These are phyloP conservation scores for Ophion ellenae DNA, from an alignment of 2,888 invertebrate genomes.

Conservation along the genomic window DNA sequence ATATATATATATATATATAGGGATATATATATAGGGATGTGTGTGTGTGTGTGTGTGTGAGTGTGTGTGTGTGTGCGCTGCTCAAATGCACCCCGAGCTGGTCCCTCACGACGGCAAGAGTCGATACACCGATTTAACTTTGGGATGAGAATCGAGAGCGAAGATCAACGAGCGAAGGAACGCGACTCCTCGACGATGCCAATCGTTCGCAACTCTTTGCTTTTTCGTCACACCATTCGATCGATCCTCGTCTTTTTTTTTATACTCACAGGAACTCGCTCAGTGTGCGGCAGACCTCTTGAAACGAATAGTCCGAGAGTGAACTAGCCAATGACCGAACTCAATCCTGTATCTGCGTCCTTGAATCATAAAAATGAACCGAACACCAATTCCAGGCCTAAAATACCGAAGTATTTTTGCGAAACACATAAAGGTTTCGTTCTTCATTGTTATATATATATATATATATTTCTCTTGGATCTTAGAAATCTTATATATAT, in stretches of 20 bases:
- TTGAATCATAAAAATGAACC: slow-evolving; percentile 8
- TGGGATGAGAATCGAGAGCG: slow-evolving; percentile 64
- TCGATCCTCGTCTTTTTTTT: slow-evolving; percentile 21
- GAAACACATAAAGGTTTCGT: not conserved
- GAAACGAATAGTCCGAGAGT: slow-evolving; percentile 36
- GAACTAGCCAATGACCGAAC: slow-evolving; percentile 55
- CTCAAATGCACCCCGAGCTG: slow-evolving; percentile 37
- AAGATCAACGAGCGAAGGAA: slow-evolving; percentile 69
- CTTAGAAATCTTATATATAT: too few species aligned
- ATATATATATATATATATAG: slow-evolving; percentile 7
- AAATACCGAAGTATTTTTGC: slow-evolving; percentile 3
- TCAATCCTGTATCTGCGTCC: slow-evolving; percentile 22
- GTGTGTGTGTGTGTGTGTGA: not conserved
- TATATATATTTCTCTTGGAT: too few species aligned
- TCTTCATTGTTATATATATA: too few species aligned
- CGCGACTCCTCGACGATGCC: slow-evolving; percentile 62
- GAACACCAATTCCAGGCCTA: not conserved
- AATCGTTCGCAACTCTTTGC: slow-evolving; percentile 53
- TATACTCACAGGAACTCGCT: slow-evolving; percentile 3
- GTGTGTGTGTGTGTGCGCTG: not conserved
- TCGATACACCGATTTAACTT: slow-evolving; percentile 78
- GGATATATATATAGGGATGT: slow-evolving; percentile 2
- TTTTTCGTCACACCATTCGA: slow-evolving; percentile 46
- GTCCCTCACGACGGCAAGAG: slow-evolving; percentile 52
- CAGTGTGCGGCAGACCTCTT: slow-evolving; percentile 17